These are phyloP conservation scores for Tupaia chinensis DNA, from an alignment of 2,113 vertebrate species.

Conservation along the genomic window DNA sequence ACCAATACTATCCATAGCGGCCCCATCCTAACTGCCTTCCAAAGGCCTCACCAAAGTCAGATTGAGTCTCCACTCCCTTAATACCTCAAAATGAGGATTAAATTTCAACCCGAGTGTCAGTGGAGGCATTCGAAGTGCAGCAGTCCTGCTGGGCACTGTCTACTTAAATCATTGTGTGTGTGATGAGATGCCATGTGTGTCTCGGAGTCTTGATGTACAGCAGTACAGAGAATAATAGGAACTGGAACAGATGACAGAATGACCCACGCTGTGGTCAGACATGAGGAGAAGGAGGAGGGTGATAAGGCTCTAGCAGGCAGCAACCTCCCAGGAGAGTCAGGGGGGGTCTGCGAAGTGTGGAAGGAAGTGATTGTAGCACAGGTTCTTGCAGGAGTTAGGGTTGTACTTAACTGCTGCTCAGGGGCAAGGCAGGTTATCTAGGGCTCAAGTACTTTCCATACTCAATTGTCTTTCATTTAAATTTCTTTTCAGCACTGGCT, in stretches of 20 bases:
- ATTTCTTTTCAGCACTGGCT: background rate
- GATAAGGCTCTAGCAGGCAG: background rate
- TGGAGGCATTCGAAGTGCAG: too few species aligned
- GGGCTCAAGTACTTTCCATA: background rate
- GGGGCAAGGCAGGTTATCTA: accelerated
- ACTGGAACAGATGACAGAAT: background rate
- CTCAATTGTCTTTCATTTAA: background rate
- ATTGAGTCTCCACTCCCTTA: too few species aligned
- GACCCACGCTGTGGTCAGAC: background rate
- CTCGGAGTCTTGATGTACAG: background rate
- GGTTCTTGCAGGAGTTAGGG: background rate
- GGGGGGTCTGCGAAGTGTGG: background rate
- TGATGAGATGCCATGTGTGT: background rate
- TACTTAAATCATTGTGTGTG: too few species aligned
- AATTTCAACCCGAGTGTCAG: too few species aligned
- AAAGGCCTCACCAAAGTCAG: too few species aligned
- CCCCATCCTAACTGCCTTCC: too few species aligned
- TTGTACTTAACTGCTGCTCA: background rate
- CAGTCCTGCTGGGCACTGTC: too few species aligned
- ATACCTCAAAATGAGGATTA: too few species aligned
- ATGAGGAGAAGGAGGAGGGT: background rate
- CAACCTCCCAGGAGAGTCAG: background rate
- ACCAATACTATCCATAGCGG: too few species aligned
- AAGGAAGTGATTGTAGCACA: too few species aligned
- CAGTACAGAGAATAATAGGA: background rate